phyloP scores from a whole-genome alignment of 2,113 vertebrate species.

The Syngnathus typhle region DNA sequence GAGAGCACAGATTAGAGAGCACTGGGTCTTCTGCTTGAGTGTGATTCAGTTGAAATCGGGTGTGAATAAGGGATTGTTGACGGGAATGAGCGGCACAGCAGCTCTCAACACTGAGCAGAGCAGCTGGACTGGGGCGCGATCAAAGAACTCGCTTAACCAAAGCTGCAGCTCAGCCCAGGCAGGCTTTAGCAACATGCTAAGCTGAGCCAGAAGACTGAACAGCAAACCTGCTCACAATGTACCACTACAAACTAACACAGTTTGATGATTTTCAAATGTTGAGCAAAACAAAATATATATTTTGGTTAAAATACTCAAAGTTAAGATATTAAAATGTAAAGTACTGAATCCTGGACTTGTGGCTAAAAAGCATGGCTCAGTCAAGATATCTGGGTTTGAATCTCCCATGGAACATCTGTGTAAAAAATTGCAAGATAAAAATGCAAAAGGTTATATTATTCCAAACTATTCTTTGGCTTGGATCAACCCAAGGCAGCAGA shows the following conservation, averaged over 20 bases:
- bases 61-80: conserved; percentile 53
- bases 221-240: not conserved
- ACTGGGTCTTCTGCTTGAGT: conserved; percentile 36
- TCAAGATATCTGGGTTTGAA: too few species aligned
- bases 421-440: too few species aligned
- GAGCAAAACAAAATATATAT: not conserved
- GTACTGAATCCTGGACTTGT: too few species aligned
- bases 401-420: too few species aligned
- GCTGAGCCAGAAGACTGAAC: conserved; percentile 28
- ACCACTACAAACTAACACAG: not conserved
- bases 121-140: conserved; percentile 53
- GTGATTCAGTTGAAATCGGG: conserved; percentile 36
- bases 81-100: conserved; percentile 42
- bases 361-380: too few species aligned
- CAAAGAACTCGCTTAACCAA: conserved; percentile 57
- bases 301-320: too few species aligned
- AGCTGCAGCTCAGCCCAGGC: conserved; percentile 44
- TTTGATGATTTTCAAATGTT: not conserved
- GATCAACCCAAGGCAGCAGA: too few species aligned
- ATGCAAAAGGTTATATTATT: too few species aligned
- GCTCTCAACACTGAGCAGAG: conserved; percentile 30
- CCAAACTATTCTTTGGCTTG: too few species aligned
- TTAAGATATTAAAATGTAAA: too few species aligned
- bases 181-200: conserved; percentile 54
- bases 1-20: conserved; percentile 45